Evolutionary conservation across 2,113 vertebrate species (phyloP).

Genomic region (Glareola pratincola): DNA sequence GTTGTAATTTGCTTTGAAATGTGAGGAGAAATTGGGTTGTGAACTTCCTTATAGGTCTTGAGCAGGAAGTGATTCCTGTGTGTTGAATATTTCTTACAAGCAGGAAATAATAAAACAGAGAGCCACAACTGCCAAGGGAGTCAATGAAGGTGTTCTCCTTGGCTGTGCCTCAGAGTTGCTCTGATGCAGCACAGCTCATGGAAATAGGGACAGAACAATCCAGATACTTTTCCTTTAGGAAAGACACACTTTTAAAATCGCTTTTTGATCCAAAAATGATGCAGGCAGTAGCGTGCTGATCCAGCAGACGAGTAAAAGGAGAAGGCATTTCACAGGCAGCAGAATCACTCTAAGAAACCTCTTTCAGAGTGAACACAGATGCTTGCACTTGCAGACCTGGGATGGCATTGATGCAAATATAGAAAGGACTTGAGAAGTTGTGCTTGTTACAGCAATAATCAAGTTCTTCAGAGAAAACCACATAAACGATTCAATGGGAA

Average conservation of each 20-base stretch:
- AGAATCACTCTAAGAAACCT: not conserved
- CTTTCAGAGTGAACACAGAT: not conserved
- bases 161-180: not conserved
- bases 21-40: not conserved
- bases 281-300: not conserved
- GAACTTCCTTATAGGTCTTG: slow-evolving; percentile 6
- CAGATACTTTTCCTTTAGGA: not conserved
- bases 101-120: slow-evolving; percentile 31
- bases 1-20: not conserved
- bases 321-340: not conserved
- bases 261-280: not conserved
- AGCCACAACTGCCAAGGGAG: not conserved
- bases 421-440: not conserved
- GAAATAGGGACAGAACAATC: not conserved
- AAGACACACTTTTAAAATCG: not conserved
- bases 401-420: not conserved
- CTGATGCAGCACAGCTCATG: not conserved
- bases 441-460: not conserved
- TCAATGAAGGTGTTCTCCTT: not conserved
- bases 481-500: not conserved
- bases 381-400: not conserved
- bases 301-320: not conserved
- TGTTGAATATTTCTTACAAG: not conserved
- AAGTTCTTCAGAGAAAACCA: not conserved
- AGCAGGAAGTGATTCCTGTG: slow-evolving; percentile 42